Evolutionary conservation across 1,140 invertebrate species (phyloP).

Genomic region (Littorina saxatilis): DNA sequence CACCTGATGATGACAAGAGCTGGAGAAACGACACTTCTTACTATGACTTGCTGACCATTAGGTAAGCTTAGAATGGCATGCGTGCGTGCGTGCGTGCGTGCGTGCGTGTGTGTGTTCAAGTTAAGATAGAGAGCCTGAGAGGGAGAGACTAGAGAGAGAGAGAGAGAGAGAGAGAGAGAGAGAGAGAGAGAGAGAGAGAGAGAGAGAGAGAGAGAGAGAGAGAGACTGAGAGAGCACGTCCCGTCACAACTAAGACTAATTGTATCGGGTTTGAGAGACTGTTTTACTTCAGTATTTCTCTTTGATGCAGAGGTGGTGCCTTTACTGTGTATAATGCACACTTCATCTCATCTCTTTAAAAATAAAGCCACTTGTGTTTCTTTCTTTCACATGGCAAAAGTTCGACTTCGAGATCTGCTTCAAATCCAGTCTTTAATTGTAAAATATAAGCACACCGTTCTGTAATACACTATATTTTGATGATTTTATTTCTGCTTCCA

Average conservation of each 20-base stretch:
- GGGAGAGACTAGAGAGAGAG: background rate
- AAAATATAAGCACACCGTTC: no score
- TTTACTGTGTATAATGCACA: background rate
- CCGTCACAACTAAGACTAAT: no score
- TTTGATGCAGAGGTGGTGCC: background rate
- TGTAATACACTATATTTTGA: no score
- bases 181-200: slow-evolving; percentile 17
- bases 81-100: no score
- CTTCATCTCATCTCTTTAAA: background rate
- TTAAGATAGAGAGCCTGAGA: no score
- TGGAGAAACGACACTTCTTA: slow-evolving; percentile 22
- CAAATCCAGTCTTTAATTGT: no score
- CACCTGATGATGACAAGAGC: slow-evolving; percentile 3
- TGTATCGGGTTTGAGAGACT: no score
- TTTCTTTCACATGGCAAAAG: no score
- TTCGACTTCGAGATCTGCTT: no score
- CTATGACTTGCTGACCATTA: slow-evolving; percentile 17
- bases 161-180: slow-evolving; percentile 15
- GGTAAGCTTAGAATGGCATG: background rate
- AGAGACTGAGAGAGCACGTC: background rate
- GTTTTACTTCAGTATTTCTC: no score
- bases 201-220: slow-evolving; percentile 13
- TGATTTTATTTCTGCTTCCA: background rate
- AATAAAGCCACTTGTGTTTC: no score
- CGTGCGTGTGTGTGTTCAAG: no score